These are phyloP conservation scores for Apocheima hispidaria DNA, from an alignment of 2,888 invertebrate genomes.

Conservation along the genomic window DNA sequence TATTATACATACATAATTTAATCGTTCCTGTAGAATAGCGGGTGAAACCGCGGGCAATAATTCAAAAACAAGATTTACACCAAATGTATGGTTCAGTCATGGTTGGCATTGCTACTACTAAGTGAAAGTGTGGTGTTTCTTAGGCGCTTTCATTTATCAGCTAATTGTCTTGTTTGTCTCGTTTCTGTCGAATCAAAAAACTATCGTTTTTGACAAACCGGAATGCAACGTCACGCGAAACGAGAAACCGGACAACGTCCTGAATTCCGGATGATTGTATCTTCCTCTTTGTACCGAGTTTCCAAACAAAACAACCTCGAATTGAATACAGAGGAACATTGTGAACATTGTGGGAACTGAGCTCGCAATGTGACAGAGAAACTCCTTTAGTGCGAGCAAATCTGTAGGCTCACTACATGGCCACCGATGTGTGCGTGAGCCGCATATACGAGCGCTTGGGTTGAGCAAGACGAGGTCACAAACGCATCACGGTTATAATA, in stretches of 20 bases:
- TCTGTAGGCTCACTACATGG: background rate
- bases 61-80: too few species aligned
- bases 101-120: too few species aligned
- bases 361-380: background rate
- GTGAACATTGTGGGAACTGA: too few species aligned
- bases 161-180: background rate
- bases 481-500: too few species aligned
- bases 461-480: too few species aligned
- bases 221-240: background rate
- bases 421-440: background rate
- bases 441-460: too few species aligned
- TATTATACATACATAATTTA: too few species aligned
- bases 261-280: constrained; percentile 6
- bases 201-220: background rate
- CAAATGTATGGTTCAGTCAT: too few species aligned
- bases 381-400: background rate
- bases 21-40: too few species aligned
- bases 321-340: constrained; percentile 17
- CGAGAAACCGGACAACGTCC: constrained; percentile 3
- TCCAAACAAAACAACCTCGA: constrained; percentile 13
- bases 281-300: constrained; percentile 1
- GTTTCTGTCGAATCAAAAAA: background rate
- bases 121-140: background rate
- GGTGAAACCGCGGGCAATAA: too few species aligned
- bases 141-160: background rate